A percentile compares a stretch with the other conserved stretches of the same genome.
phyloP scores from a whole-genome alignment of 2,797 vertebrate species.

The Enteromius radiatus region DNA sequence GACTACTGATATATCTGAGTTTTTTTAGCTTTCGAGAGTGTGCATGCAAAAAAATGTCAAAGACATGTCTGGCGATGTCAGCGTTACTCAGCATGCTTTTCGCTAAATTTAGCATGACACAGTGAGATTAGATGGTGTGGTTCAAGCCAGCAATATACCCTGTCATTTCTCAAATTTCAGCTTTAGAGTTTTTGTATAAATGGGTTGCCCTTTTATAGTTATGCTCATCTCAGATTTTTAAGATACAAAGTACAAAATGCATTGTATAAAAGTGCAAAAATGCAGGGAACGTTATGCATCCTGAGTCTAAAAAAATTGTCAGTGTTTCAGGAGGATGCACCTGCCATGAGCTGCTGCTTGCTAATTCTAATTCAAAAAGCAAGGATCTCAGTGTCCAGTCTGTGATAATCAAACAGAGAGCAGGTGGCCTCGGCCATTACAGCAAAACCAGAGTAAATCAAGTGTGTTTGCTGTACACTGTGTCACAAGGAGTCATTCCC shows the following conservation, averaged over 20 bases:
- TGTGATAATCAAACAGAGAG: constrained; percentile 71
- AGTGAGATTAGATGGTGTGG: constrained; percentile 21
- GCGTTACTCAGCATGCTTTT: constrained; percentile 3
- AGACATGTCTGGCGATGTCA: background rate
- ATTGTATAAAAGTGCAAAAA: constrained; percentile 1
- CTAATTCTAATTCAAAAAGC: constrained; percentile 59
- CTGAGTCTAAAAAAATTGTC: background rate
- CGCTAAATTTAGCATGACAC: constrained; percentile 12
- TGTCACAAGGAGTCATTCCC: constrained; percentile 37
- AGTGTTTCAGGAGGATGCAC: constrained; percentile 31
- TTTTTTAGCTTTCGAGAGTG: background rate
- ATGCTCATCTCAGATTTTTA: background rate
- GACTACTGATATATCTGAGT: background rate
- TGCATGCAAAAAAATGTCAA: background rate
- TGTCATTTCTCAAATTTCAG: constrained; percentile 55
- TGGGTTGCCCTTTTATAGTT: constrained; percentile 6
- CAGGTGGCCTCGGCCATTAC: constrained; percentile 69
- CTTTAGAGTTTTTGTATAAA: constrained; percentile 25
- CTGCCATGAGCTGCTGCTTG: constrained; percentile 19
- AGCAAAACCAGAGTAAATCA: constrained; percentile 26
- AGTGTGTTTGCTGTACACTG: constrained; percentile 67
- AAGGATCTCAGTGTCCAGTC: constrained; percentile 50
- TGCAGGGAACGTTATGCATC: background rate
- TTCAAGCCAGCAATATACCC: constrained; percentile 12
- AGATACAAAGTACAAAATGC: no score